Evolutionary conservation across 2,113 vertebrate genomes (phyloP).

Genomic region (Gobius niger): DNA sequence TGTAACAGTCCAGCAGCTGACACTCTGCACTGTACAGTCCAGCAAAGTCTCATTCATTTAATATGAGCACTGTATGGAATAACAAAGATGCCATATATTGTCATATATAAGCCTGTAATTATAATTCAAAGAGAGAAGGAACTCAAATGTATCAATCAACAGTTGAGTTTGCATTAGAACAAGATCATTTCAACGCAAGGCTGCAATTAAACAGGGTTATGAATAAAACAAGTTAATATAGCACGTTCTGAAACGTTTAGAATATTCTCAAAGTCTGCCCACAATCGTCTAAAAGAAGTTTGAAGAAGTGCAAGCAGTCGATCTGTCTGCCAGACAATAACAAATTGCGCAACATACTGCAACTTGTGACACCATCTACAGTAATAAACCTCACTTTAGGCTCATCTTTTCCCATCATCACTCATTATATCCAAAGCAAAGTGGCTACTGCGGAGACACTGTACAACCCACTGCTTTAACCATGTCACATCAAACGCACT

Average conservation of each 20-base stretch:
- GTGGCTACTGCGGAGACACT: background rate
- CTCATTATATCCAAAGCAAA: background rate
- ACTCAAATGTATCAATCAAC: no score
- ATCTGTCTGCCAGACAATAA: background rate
- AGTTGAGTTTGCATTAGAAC: no score
- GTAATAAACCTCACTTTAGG: conserved; percentile 2
- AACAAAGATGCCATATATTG: background rate
- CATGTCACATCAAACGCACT: conserved; percentile 26
- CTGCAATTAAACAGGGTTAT: background rate
- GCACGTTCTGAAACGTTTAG: background rate
- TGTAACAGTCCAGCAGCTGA: conserved; percentile 20
- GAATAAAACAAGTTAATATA: no score
- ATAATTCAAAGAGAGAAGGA: background rate
- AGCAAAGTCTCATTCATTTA: background rate
- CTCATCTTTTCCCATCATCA: background rate
- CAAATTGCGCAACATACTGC: background rate
- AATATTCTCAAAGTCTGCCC: background rate
- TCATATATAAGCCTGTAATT: background rate
- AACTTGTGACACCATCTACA: background rate
- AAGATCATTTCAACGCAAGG: no score
- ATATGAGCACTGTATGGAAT: background rate
- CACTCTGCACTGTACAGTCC: background rate
- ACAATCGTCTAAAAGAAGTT: no score
- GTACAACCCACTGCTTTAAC: conserved; percentile 1
- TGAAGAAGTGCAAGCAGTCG: background rate